These are phyloP conservation scores for Invenusta paracnida DNA, from an alignment of 2,888 invertebrate genomes.

Conservation along the genomic window DNA sequence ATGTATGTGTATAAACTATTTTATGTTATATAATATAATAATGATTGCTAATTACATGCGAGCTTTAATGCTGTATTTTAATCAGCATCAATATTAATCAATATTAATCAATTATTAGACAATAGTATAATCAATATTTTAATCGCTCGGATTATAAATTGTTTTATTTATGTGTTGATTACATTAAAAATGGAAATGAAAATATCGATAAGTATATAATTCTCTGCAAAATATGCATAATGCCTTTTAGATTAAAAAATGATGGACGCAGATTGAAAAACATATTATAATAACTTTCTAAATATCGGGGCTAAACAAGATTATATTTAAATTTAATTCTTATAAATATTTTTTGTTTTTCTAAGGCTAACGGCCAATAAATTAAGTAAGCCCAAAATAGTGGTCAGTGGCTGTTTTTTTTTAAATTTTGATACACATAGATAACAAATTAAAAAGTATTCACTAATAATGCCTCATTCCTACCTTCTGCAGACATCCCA, in stretches of 20 bases:
- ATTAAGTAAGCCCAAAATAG: too few relatives aligned
- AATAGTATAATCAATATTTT: not conserved
- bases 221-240: too few relatives aligned
- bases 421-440: too few relatives aligned
- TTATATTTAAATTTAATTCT: too few relatives aligned
- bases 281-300: not conserved
- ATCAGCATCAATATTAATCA: not conserved
- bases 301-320: too few relatives aligned
- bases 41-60: not conserved
- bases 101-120: not conserved
- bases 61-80: not conserved
- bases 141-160: not conserved
- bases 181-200: not conserved
- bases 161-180: not conserved
- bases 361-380: too few relatives aligned
- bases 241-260: too few relatives aligned
- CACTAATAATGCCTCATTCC: too few relatives aligned
- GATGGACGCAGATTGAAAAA: too few relatives aligned
- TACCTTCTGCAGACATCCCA: conserved; percentile 14
- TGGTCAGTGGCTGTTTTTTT: too few relatives aligned
- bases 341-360: too few relatives aligned
- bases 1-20: not conserved
- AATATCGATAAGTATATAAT: too few relatives aligned
- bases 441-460: not conserved
- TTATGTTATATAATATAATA: not conserved